Evolutionary conservation across 2,797 vertebrate species (phyloP).

Genomic region (Potorous gilbertii): DNA sequence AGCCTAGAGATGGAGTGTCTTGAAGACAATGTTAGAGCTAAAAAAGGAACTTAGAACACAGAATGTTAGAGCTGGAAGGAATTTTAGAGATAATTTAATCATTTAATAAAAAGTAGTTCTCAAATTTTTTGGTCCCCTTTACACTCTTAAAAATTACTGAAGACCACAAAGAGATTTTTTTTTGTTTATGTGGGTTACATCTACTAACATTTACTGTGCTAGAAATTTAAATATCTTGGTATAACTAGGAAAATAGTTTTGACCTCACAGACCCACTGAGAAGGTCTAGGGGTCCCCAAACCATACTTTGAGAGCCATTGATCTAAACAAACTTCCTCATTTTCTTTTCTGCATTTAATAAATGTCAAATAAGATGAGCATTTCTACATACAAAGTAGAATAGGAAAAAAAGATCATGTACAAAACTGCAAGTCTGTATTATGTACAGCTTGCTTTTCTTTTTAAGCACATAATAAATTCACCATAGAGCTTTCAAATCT

Average conservation of each 20-base stretch:
- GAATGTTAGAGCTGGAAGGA: neutral
- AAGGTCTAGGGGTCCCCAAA: neutral
- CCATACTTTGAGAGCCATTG: neutral
- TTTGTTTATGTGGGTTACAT: neutral
- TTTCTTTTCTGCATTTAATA: neutral
- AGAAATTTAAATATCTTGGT: neutral
- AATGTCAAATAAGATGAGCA: neutral
- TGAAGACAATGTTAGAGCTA: neutral
- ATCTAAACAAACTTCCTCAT: neutral
- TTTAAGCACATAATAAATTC: neutral
- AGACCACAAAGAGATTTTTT: neutral
- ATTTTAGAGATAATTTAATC: neutral
- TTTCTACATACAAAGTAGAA: neutral
- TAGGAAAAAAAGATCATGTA: neutral
- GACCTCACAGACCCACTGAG: neutral
- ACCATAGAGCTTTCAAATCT: neutral
- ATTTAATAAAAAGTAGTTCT: neutral
- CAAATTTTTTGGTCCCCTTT: neutral
- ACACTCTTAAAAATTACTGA: neutral
- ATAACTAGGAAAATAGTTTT: neutral
- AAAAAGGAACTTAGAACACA: neutral
- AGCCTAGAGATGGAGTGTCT: neutral
- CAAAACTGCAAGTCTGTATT: neutral
- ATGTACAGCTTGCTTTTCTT: neutral
- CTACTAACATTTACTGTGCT: neutral